Conservation (phyloP, 2,888 invertebrate genomes). For the Sturmia bella region DNA sequence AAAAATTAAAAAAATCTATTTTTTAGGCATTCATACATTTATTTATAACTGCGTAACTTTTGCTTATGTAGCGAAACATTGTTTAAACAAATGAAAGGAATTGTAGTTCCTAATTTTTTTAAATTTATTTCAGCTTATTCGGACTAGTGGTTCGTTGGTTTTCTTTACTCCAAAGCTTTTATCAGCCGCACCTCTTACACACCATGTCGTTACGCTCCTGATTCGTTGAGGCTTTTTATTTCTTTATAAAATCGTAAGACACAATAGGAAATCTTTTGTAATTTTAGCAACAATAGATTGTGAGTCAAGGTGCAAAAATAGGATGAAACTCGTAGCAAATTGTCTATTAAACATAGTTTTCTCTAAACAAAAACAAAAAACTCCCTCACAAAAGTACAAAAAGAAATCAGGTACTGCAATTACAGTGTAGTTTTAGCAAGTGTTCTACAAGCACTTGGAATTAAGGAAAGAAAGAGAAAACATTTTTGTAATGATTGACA, state of each 20-base stretch:
- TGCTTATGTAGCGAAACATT: too few relatives aligned
- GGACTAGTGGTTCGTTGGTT: background rate
- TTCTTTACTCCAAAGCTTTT: background rate
- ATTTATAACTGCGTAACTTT: too few relatives aligned
- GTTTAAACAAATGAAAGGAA: too few relatives aligned
- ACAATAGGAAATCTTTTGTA: constrained; percentile 38
- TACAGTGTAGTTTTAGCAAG: constrained; percentile 61
- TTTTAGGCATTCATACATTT: too few relatives aligned
- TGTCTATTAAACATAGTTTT: constrained; percentile 33
- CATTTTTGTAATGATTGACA: background rate
- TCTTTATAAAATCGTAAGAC: constrained; percentile 25
- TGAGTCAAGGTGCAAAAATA: constrained; percentile 80
- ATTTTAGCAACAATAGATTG: constrained; percentile 50
- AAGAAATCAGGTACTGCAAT: constrained; percentile 29
- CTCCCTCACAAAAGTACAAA: constrained; percentile 41
- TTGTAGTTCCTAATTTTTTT: too few relatives aligned
- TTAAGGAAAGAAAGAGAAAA: background rate
- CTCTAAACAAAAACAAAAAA: constrained; percentile 50
- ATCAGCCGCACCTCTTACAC: background rate
- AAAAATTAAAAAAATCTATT: too few relatives aligned
- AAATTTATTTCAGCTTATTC: too few relatives aligned
- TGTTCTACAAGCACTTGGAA: constrained; percentile 46
- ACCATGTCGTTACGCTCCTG: constrained; percentile 33
- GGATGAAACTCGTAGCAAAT: constrained; percentile 71
- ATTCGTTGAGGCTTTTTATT: constrained; percentile 1